Evolutionary conservation across 2,888 invertebrate species (phyloP), one percentile per base, ranked within the genome.

Genomic region (Bedellia somnulentella): DNA sequence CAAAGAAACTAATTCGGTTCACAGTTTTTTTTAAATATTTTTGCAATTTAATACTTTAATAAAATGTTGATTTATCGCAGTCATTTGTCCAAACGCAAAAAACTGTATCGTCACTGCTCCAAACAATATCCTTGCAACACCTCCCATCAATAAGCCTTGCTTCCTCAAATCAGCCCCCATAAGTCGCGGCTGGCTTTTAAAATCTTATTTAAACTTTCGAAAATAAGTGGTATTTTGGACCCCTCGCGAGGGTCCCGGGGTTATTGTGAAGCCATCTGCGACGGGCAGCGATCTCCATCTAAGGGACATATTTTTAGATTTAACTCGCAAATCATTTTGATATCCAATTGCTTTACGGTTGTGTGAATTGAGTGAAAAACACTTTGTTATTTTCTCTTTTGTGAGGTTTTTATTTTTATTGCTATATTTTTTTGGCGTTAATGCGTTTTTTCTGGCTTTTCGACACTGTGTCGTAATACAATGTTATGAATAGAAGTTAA

Each of bases 201-300:
- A 71, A 67, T 71, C 71, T 73, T 73, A 73, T 73, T 75, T 61
- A 71, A 73, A 73, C 67, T 73, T 71, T 70, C 64, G 66, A 70
- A 60, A 68, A 64, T 67, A 63, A 68, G 63, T 60, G 60, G 52
- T 24, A n/a, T n/a, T 18, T 40, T 53, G 47, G 50, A 62, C 68
- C 67, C 34, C 57, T 64, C 50, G 38, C 46, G 45, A 57, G 68
- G 63, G 49, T 49, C 56, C 49, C 39, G 37, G 45, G 46, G 49
- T 64, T 71, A 70, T 71, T 70, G 73, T 68, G 70, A 53, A 68
- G 64, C 70, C 73, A 73, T 71, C 73, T 75, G 73, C 64, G 71
- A 67, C 71, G 60, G 49, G 45, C 49, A 49, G 40, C 42, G 52
- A 54, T n/a, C 60, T 62, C 58, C 54, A 67, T 68, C 56, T 61